A percentile compares a stretch with the other conserved stretches of the same genome.
phyloP scores from a whole-genome alignment of 2,797 vertebrate genomes.

The Danio choprae region DNA sequence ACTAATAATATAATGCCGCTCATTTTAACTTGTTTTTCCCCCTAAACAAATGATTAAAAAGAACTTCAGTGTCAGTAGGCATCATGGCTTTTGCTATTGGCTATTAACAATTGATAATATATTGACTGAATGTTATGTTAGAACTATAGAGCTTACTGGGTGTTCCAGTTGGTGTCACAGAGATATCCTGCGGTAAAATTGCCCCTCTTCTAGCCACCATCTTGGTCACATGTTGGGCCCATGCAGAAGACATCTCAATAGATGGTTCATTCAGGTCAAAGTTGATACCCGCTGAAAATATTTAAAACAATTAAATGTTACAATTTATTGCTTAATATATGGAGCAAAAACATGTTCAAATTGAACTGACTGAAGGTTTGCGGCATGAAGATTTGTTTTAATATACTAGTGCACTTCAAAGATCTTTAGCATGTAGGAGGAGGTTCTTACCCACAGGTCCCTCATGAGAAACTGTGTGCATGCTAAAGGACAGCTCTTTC shows the following conservation, averaged over 20 bases:
- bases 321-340: background rate
- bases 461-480: constrained; percentile 95
- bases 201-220: constrained; percentile 97
- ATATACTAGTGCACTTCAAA: background rate
- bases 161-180: constrained; percentile 90
- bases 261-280: constrained; percentile 95
- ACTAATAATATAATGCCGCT: too few species aligned
- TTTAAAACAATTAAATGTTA: background rate
- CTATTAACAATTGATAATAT: too few species aligned
- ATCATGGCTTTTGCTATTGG: too few species aligned
- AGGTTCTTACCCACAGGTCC: constrained; percentile 89
- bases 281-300: constrained; percentile 86
- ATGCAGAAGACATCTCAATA: constrained; percentile 92
- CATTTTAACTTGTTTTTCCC: too few species aligned
- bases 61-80: too few species aligned
- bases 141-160: constrained; percentile 80
- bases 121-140: background rate
- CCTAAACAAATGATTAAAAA: too few species aligned
- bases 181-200: constrained; percentile 96
- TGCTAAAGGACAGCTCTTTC: constrained; percentile 95
- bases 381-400: background rate
- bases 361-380: background rate
- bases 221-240: constrained; percentile 97
- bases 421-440: background rate
- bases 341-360: background rate